A percentile compares a stretch with the other conserved stretches of the same genome.
Evolutionary conservation across 2,797 vertebrate species (phyloP).

Genomic region (Alcedo quadribrachys): DNA sequence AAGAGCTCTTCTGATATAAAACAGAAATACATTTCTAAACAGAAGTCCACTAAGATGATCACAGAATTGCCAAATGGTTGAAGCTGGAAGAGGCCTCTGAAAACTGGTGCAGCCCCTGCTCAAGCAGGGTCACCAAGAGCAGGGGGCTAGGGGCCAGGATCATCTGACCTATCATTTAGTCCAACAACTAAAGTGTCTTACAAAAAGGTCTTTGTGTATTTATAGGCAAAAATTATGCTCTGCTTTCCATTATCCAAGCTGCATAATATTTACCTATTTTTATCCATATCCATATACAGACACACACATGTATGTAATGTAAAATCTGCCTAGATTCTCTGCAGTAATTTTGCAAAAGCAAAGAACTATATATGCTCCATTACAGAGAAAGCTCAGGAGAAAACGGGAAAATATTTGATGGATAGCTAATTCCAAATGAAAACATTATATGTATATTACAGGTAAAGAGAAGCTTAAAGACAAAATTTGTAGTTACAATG

Average conservation of each 20-base stretch:
- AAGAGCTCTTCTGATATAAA: background rate
- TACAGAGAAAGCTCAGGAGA: background rate
- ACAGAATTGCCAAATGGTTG: background rate
- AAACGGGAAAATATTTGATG: background rate
- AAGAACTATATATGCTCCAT: background rate
- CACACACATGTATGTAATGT: background rate
- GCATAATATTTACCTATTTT: background rate
- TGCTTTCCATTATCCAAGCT: background rate
- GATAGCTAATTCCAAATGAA: background rate
- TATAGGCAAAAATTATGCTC: background rate
- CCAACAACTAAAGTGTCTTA: background rate
- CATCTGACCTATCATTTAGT: background rate
- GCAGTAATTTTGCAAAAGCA: background rate
- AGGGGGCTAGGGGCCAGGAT: background rate
- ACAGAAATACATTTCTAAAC: background rate
- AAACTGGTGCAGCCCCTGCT: background rate
- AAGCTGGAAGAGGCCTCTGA: background rate
- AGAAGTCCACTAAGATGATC: background rate
- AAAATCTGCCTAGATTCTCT: background rate
- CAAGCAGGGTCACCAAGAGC: background rate
- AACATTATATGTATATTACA: background rate
- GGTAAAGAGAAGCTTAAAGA: background rate
- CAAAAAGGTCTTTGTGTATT: background rate
- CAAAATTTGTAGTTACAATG: background rate
- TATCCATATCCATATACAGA: background rate